Evolutionary conservation across 2,888 invertebrate species (phyloP), one percentile per base, ranked within the genome.

Genomic region (Megalurothrips usitatus): DNA sequence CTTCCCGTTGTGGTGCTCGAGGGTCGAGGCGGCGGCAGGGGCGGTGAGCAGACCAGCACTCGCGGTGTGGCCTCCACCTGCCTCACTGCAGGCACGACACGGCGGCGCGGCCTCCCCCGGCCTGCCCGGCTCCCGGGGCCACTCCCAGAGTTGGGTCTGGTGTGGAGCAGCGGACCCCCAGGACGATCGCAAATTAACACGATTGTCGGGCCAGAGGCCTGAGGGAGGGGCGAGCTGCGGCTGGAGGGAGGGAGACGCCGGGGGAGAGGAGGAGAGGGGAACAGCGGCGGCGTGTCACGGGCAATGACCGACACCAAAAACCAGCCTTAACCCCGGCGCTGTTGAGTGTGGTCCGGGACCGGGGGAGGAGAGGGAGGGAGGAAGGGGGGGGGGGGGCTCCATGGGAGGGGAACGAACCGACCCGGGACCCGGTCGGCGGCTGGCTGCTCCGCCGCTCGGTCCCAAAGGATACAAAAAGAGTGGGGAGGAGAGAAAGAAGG

Each of bases 181-280:
- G 17, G 58, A 58, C 68, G 68, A 75, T 75, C 68, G 68, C 68
- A 75, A 75, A 75, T 75, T 75, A 75, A 75, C 68, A 26, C 68
- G 68, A 75, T 75, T 75, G 68, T 75, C 68, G 68, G n/a, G 26
- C 68, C 23, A 26, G 26, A 11, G 23, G n/a, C 23, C 4, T 23
- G 68, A 75, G 23, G 26, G 68, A 12, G 12, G 26, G 68, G 26
- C 14, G 9, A 52, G 14, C 14, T 14, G 17, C 12, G 1, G 52
- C 1, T 14, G 1, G 58, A 58, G 58, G 17, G 17, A 10, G 58
- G n/a, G 58, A 58, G 58, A 58, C 14, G 26, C 9, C 26, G 68
- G 11, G 23, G 68, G n/a, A 11, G 68, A 26, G 26, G 68, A 3
- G 26, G 23, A 23, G 23, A 68, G 23, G 68, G 68, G 68, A 68